phyloP scores from a whole-genome alignment of 1,140 invertebrate species.

The Leptinotarsa texana region DNA sequence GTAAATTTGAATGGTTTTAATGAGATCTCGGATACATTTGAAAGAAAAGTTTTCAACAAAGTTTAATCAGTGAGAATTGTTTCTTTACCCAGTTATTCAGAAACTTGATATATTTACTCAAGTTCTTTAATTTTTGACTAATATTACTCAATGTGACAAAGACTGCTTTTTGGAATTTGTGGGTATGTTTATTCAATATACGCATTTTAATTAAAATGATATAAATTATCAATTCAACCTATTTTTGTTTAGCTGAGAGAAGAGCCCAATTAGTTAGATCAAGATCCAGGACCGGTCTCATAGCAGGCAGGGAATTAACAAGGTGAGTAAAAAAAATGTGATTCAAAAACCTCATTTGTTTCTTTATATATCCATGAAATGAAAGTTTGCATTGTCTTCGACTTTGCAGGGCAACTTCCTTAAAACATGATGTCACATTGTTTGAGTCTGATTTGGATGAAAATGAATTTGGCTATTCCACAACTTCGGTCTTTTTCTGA shows the following conservation, averaged over 20 bases:
- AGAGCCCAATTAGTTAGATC: slow-evolving; percentile 84
- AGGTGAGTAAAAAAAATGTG: slow-evolving; percentile 56
- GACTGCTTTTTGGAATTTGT: slow-evolving; percentile 9
- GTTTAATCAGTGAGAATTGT: background rate
- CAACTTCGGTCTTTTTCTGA: slow-evolving; percentile 27
- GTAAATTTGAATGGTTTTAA: too few relatives aligned
- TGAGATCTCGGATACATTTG: too few relatives aligned
- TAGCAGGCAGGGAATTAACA: slow-evolving; percentile 64
- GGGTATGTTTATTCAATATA: slow-evolving; percentile 25
- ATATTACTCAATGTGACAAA: background rate
- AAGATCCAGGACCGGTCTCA: slow-evolving; percentile 76
- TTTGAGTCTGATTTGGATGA: slow-evolving; percentile 19
- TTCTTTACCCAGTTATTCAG: background rate
- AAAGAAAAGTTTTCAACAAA: too few relatives aligned
- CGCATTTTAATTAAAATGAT: slow-evolving; percentile 6
- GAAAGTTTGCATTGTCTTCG: slow-evolving; percentile 15
- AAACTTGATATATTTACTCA: background rate
- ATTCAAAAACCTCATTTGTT: background rate
- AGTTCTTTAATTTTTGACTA: background rate
- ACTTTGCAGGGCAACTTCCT: slow-evolving; percentile 20
- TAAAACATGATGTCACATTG: slow-evolving; percentile 16
- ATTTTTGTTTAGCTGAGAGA: slow-evolving; percentile 70
- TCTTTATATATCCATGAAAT: background rate
- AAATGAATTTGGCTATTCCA: slow-evolving; percentile 23
- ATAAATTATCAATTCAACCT: background rate